Conservation (phyloP, 2,888 invertebrate genomes). For the Rotaria macrura region DNA sequence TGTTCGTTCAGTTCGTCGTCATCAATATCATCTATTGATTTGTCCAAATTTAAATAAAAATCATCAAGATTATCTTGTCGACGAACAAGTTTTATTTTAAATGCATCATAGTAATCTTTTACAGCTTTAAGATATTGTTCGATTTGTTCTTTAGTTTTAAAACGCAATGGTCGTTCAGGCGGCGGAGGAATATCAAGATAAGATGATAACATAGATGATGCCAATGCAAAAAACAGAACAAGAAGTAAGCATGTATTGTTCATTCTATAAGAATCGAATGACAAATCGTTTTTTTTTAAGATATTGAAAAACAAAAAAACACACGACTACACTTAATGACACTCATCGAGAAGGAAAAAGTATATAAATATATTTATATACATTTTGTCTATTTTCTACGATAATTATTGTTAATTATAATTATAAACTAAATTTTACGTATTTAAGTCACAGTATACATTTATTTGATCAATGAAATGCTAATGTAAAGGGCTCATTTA, state of each 20-base stretch:
- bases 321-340: too few species aligned
- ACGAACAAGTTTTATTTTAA: slow-evolving; percentile 5
- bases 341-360: too few species aligned
- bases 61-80: not conserved
- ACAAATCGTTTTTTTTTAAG: not conserved
- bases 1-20: not conserved
- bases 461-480: too few species aligned
- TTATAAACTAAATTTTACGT: too few species aligned
- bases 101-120: slow-evolving; percentile 19
- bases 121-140: slow-evolving; percentile 2
- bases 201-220: not conserved
- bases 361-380: too few species aligned
- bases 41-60: not conserved
- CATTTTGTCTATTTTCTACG: too few species aligned
- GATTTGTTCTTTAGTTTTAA: slow-evolving; percentile 4
- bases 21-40: not conserved
- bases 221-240: not conserved
- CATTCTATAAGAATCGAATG: not conserved
- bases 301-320: not conserved
- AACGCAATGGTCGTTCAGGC: not conserved
- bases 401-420: too few species aligned
- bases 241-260: not conserved
- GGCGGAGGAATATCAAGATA: slow-evolving; percentile 17
- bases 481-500: too few species aligned
- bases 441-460: too few species aligned